These are phyloP conservation scores for Apodemia mormo DNA, from an alignment of 2,888 invertebrate species.

Conservation along the genomic window DNA sequence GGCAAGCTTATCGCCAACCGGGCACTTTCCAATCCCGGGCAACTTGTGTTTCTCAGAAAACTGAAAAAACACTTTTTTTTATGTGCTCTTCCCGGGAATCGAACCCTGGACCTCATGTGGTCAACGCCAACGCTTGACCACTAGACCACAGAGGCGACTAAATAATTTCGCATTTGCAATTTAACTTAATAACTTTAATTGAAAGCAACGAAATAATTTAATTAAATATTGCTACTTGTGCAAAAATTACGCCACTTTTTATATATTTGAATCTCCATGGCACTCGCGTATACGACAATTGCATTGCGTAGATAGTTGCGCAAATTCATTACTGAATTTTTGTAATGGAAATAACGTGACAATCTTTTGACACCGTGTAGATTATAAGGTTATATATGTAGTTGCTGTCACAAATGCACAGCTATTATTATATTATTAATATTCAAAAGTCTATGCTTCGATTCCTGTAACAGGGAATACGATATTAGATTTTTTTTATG, in stretches of 20 bases:
- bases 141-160: too few species aligned
- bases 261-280: not conserved
- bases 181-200: not conserved
- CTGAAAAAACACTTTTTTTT: too few species aligned
- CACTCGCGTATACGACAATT: not conserved
- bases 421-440: too few species aligned
- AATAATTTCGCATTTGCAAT: not conserved
- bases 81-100: too few species aligned
- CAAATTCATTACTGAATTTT: slow-evolving; percentile 6
- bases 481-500: too few species aligned
- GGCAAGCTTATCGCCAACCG: too few species aligned
- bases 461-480: too few species aligned
- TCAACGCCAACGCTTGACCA: too few species aligned
- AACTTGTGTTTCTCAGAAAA: too few species aligned
- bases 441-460: too few species aligned
- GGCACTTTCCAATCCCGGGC: too few species aligned
- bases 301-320: not conserved
- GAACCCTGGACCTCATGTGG: too few species aligned
- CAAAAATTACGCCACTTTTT: not conserved
- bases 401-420: not conserved
- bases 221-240: slow-evolving; percentile 1
- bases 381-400: not conserved
- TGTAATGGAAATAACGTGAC: not conserved
- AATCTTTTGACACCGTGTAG: not conserved
- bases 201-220: not conserved